phyloP scores from a whole-genome alignment of 2,113 vertebrate species.

The Tachycineta bicolor region DNA sequence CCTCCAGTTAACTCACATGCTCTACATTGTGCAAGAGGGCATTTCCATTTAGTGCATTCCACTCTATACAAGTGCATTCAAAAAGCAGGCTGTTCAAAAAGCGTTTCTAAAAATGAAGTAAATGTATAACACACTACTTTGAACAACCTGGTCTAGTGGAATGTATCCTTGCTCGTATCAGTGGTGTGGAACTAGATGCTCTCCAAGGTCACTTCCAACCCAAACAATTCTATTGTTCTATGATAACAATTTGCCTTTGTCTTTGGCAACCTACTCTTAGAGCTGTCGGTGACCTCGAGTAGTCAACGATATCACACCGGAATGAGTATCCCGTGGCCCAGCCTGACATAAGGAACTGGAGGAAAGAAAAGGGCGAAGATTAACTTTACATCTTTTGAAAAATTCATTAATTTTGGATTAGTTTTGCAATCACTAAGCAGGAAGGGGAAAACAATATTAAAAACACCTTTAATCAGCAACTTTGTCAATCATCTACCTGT shows the following conservation, averaged over 20 bases:
- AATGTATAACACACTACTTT: background rate
- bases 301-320: conserved; percentile 92
- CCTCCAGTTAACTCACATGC: background rate
- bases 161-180: background rate
- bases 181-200: background rate
- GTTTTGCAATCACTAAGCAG: background rate
- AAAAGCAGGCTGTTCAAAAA: background rate
- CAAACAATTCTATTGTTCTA: background rate
- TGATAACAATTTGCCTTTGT: background rate
- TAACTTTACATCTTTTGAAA: background rate
- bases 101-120: background rate
- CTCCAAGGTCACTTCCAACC: background rate
- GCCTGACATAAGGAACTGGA: conserved; percentile 94
- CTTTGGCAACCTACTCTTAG: conserved; percentile 83
- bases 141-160: background rate
- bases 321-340: conserved; percentile 96
- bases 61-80: background rate
- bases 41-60: background rate
- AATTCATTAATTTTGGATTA: background rate
- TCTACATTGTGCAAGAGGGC: background rate
- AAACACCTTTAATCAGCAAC: background rate
- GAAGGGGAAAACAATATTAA: background rate
- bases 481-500: background rate
- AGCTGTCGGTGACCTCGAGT: conserved; percentile 85
- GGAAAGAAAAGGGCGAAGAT: background rate